Evolutionary conservation across 1,140 invertebrate genomes (phyloP).

Genomic region (Colletes gigas): DNA sequence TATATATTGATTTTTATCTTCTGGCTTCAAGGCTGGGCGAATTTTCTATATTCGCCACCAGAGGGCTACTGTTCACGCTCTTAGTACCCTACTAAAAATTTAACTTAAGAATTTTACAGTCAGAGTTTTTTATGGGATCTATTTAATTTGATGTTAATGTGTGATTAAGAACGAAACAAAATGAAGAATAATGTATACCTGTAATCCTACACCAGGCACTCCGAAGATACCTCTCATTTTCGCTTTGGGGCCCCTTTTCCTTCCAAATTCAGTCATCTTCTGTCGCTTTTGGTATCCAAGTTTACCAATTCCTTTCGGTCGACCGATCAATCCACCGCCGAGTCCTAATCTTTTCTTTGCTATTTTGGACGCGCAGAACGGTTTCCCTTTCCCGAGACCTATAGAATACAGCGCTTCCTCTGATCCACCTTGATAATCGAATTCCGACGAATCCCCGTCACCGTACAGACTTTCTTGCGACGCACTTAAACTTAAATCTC

Average conservation of each 20-base stretch:
- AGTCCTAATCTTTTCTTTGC: conserved; percentile 88
- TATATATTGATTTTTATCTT: too few species aligned
- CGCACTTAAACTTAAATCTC: conserved; percentile 84
- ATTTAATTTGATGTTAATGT: too few species aligned
- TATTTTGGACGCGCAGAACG: conserved; percentile 88
- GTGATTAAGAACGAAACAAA: conserved; percentile 45
- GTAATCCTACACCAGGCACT: conserved; percentile 88
- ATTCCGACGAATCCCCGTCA: conserved; percentile 85
- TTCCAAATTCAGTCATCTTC: conserved; percentile 87
- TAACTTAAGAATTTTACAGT: too few species aligned
- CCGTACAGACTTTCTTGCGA: conserved; percentile 87
- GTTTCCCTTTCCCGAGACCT: conserved; percentile 90
- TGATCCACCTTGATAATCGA: conserved; percentile 81
- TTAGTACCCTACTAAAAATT: too few species aligned
- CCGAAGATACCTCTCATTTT: conserved; percentile 93
- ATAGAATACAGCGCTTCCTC: conserved; percentile 81
- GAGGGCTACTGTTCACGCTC: too few species aligned
- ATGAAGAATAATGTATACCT: conserved; percentile 71
- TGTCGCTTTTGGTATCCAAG: conserved; percentile 87
- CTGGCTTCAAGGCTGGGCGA: too few species aligned
- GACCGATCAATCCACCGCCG: conserved; percentile 82
- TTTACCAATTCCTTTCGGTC: conserved; percentile 85
- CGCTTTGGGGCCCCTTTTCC: conserved; percentile 90
- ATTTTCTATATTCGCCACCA: too few species aligned
- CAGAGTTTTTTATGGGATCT: too few species aligned